phyloP scores from a whole-genome alignment of 2,888 invertebrate genomes.

The Suillia variegata region DNA sequence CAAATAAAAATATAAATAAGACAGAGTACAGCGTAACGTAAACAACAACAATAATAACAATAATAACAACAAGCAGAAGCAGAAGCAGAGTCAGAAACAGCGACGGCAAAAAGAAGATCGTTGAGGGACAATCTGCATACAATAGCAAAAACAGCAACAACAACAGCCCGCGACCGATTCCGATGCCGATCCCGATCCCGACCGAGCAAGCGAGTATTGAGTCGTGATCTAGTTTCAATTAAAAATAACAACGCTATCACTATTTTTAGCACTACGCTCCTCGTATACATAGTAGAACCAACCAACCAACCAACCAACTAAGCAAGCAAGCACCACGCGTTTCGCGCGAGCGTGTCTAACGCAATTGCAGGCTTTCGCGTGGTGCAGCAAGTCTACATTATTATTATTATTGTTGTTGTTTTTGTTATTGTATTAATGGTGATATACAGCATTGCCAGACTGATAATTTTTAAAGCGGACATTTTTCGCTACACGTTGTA shows the following conservation, averaged over 20 bases:
- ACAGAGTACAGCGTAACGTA: too few relatives aligned
- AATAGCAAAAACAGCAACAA: background rate
- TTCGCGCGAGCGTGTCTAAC: background rate
- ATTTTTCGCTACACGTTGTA: too few relatives aligned
- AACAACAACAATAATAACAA: too few relatives aligned
- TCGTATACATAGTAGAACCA: conserved; percentile 8
- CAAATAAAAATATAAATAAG: too few relatives aligned
- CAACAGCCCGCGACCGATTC: background rate
- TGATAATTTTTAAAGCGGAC: too few relatives aligned
- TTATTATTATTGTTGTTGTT: too few relatives aligned
- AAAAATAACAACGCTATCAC: conserved; percentile 46
- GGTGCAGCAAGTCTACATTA: conserved; percentile 8
- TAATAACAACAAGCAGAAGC: too few relatives aligned
- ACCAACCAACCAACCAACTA: background rate
- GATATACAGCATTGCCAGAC: too few relatives aligned
- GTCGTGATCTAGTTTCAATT: conserved; percentile 54
- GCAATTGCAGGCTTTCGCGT: background rate
- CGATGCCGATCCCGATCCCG: background rate
- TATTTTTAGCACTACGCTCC: conserved; percentile 54
- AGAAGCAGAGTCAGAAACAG: too few relatives aligned
- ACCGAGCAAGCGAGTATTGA: conserved; percentile 46
- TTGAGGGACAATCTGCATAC: too few relatives aligned
- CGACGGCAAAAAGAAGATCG: too few relatives aligned
- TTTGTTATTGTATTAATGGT: too few relatives aligned
- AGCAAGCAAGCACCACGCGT: background rate